phyloP scores from a whole-genome alignment of 1,140 invertebrate genomes.

The Ladona fulva region DNA sequence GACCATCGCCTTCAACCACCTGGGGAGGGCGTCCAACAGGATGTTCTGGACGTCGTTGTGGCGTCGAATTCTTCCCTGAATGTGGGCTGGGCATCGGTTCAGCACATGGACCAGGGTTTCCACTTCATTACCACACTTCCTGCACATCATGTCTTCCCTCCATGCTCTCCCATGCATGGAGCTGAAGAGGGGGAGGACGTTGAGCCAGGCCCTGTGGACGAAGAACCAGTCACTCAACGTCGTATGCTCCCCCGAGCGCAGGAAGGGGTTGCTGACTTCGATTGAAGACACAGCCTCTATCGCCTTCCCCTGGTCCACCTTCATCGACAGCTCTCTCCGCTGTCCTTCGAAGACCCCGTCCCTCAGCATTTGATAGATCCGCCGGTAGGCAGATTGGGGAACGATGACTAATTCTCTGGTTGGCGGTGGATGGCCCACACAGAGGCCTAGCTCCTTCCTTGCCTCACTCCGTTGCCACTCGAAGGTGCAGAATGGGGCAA shows the following conservation, averaged over 20 bases:
- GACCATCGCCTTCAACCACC: too few relatives aligned
- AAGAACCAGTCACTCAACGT: slow-evolving; percentile 34
- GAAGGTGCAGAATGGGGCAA: background rate
- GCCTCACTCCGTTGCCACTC: slow-evolving; percentile 21
- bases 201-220: slow-evolving; percentile 32
- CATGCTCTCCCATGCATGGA: slow-evolving; percentile 18
- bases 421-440: background rate
- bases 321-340: too few relatives aligned
- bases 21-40: too few relatives aligned
- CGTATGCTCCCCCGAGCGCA: slow-evolving; percentile 26
- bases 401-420: slow-evolving; percentile 12
- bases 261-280: slow-evolving; percentile 27
- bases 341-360: too few relatives aligned
- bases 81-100: slow-evolving; percentile 27
- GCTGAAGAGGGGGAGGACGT: slow-evolving; percentile 31
- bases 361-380: too few relatives aligned
- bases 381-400: slow-evolving; percentile 18
- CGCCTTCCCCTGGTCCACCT: slow-evolving; percentile 28
- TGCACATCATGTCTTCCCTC: slow-evolving; percentile 25
- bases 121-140: slow-evolving; percentile 23
- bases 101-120: slow-evolving; percentile 31
- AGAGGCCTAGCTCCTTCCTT: slow-evolving; percentile 15
- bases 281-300: slow-evolving; percentile 13
- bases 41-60: too few relatives aligned
- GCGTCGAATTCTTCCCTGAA: too few relatives aligned